phyloP scores from a whole-genome alignment of 2,888 invertebrate species.

The Nomada goodeniana region DNA sequence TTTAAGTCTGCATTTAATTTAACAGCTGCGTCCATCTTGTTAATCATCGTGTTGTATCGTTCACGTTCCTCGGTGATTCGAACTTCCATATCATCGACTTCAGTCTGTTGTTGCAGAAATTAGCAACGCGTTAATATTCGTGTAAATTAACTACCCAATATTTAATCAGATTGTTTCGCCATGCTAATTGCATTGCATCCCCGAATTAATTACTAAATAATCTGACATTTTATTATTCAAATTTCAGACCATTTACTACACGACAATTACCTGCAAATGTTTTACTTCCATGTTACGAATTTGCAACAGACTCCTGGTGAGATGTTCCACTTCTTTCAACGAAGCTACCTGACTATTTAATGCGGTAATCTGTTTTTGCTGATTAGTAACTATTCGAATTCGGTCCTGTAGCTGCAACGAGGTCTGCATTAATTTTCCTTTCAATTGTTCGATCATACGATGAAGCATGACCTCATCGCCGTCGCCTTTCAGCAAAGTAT shows the following conservation, averaged over 20 bases:
- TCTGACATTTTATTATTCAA: neutral
- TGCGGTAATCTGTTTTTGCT: constrained; percentile 91
- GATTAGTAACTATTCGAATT: constrained; percentile 85
- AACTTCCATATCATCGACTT: constrained; percentile 89
- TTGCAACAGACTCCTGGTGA: constrained; percentile 92
- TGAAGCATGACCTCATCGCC: constrained; percentile 61
- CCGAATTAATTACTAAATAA: neutral
- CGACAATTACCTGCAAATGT: constrained; percentile 87
- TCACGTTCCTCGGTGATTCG: constrained; percentile 90
- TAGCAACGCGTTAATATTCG: neutral
- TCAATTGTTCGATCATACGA: constrained; percentile 76
- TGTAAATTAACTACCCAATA: neutral
- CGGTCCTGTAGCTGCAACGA: constrained; percentile 78
- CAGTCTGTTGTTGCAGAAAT: constrained; percentile 83
- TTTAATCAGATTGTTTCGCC: neutral
- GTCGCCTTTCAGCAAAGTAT: constrained; percentile 62
- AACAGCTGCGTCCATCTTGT: constrained; percentile 90
- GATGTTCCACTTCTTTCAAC: constrained; percentile 92
- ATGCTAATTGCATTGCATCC: too few species aligned
- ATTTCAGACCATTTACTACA: too few species aligned
- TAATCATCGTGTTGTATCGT: constrained; percentile 88
- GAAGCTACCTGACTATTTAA: constrained; percentile 90
- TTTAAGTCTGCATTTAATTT: constrained; percentile 91
- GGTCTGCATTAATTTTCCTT: constrained; percentile 72
- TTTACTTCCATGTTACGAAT: constrained; percentile 92